Base-by-base conservation (phyloP, 92 coral and sea anemone genomes). In the Palythoa heliodiscus region DNA sequence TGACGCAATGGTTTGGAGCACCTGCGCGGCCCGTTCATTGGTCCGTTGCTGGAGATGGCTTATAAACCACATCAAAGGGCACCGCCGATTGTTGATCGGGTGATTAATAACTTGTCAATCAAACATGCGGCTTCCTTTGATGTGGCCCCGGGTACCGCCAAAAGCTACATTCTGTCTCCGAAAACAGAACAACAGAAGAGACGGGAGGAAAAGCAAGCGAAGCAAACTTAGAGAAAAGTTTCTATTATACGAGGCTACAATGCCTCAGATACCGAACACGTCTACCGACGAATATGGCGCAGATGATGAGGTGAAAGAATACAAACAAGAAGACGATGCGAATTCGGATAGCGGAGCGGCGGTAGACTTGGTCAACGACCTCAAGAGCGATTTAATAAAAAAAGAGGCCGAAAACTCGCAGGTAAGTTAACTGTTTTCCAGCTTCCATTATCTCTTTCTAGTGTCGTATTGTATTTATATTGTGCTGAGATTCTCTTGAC, bases 41-140 rank as follows among this genome's bases (percentile, higher is more conserved):
- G 99, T 85, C 70, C 81, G 84, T 88, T 87, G 79, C 77, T 87
- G 64, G 74, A 80, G 84, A 69, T 80, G 84, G 84, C 84, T 80
- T 80, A 80, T 80, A 67, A 64, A 67, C 84, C 84, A 80, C 84
- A 80, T 80, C 84, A 80, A 80, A 80, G 84, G 47, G 58, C 84
- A 19, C 84, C 84, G 84, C 84, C 73, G 35, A 80, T 63, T 80
- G 82, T 91, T 92, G 95, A 95, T 97, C 98, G 96, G 91, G 98
- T 95, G 99, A 97, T 97, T 97, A 95, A 90, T 91, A 87, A 88
- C 92, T 80, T 91, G 99, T 97, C 99, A 97, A 94, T 97, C 99
- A 97, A 87, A 72, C 25, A 73, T 67, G 92, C 98, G 99, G 95
- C 90, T 35, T 83, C 87, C 94, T 97, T 94, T 97, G 99, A 97